Base-by-base conservation (phyloP, 2,113 vertebrate species). In the Cynoglossus semilaevis region DNA sequence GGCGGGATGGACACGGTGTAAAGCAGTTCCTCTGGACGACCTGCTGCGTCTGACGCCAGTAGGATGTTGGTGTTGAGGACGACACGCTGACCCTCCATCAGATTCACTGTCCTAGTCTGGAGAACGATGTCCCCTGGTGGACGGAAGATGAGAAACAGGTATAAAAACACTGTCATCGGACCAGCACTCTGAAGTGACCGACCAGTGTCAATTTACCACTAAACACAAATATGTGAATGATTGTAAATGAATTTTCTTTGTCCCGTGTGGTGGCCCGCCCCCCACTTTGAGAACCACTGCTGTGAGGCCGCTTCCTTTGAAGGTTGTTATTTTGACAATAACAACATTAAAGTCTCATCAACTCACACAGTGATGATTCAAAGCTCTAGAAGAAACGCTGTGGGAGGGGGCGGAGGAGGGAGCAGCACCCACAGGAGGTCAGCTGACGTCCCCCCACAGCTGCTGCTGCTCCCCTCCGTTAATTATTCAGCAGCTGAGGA, bases 51-150 rank as follows among this genome's bases (percentile, higher is more conserved):
- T 73, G 91, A 91, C 80, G 94, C 95, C 92, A 91, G 87, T 86
- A 94, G 94, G 90, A 94, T 80, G 92, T 97, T 92, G 74, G 97
- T 96, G 86, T 81, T 95, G 85, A 99, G 93, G 89, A 94, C 92
- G 77, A 94, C 90, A 78, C 93, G 92, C 90, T 96, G 91, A 67
- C 96, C 96, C 89, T 95, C 94, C 85, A 77, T 90, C 91, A 98
- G 91, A 81, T 77, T 91, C 89, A 96, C 92, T 56, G 92, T 87
- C 86, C 88, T 93, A 89, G 88, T 90, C 87, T 89, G 85, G 76
- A 98, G 89, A 83, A 90, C 85, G 73, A 98, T 89, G 85, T 94
- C 91, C 88, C 92, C 94, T 95, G 90, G 82, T 77, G 84, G 67
- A 17, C 34, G 16, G 12, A 41, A n/a, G 10, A 48, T 41, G 36